These are phyloP conservation scores for Melieria omissa DNA, from an alignment of 2,888 invertebrate species.

Conservation along the genomic window DNA sequence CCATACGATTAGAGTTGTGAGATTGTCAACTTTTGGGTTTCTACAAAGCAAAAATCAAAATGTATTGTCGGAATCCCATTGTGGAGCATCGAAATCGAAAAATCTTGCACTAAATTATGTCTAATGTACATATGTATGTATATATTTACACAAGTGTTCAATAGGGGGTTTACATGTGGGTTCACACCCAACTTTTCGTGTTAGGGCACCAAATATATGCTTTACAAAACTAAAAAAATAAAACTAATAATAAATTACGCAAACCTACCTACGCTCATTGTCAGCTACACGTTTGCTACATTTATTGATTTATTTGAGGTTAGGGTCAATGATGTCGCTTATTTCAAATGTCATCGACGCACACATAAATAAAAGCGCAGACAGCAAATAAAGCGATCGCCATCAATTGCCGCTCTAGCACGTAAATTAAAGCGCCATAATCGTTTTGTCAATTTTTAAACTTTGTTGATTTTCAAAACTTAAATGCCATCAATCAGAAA, in stretches of 20 bases:
- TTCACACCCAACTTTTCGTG: not conserved
- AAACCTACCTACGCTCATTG: not conserved
- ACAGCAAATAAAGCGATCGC: not conserved
- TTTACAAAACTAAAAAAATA: not conserved
- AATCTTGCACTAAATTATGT: no score
- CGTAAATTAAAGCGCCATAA: not conserved
- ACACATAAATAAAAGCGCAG: not conserved
- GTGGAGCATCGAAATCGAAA: no score
- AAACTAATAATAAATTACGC: not conserved
- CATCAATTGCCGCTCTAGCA: not conserved
- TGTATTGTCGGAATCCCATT: no score
- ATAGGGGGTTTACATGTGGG: no score
- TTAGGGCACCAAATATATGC: no score
- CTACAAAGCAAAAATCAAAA: no score
- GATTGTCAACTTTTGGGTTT: no score
- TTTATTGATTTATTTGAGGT: not conserved
- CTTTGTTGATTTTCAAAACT: no score
- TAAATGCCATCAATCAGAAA: no score
- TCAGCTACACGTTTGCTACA: not conserved
- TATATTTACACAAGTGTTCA: not conserved
- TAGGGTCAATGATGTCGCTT: not conserved
- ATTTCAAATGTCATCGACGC: not conserved
- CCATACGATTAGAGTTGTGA: no score
- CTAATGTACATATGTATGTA: not conserved
- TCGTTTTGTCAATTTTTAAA: no score